Percentiles rank a stretch among this genome's conserved stretches.
Evolutionary conservation across 2,888 invertebrate species (phyloP).

Genomic region (Amphipyra berbera): DNA sequence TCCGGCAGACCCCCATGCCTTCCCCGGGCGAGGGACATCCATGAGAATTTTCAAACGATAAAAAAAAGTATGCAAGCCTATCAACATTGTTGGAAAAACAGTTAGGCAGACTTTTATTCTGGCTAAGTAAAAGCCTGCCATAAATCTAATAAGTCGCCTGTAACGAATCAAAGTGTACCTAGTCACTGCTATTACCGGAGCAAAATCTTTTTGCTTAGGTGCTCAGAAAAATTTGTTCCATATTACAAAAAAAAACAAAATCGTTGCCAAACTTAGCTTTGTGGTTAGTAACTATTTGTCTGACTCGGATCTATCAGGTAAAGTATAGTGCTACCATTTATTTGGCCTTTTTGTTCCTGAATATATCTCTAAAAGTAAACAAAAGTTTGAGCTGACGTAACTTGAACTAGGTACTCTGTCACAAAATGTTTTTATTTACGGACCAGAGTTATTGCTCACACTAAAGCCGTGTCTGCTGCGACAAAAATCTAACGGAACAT

Average conservation of each 20-base stretch:
- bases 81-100: no score
- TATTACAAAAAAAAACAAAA: slow-evolving; percentile 11
- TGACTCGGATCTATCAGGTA: slow-evolving; percentile 32
- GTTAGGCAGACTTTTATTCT: no score
- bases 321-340: slow-evolving; percentile 12
- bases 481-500: no score
- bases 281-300: slow-evolving; percentile 16
- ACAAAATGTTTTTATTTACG: slow-evolving; percentile 28
- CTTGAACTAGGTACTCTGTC: slow-evolving; percentile 13
- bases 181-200: not conserved
- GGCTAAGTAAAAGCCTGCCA: no score
- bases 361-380: slow-evolving; percentile 3
- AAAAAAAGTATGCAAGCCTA: no score
- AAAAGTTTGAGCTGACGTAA: slow-evolving; percentile 28
- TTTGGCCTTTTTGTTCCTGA: slow-evolving; percentile 1
- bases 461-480: no score
- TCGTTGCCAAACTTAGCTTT: slow-evolving; percentile 14
- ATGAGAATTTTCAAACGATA: no score
- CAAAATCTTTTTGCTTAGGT: not conserved
- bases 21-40: no score
- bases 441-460: no score
- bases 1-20: no score
- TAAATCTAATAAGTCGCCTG: no score
- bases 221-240: slow-evolving; percentile 3
- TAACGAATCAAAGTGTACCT: no score